phyloP scores from a whole-genome alignment of 1,140 invertebrate genomes.

The Zaprionus davidi region DNA sequence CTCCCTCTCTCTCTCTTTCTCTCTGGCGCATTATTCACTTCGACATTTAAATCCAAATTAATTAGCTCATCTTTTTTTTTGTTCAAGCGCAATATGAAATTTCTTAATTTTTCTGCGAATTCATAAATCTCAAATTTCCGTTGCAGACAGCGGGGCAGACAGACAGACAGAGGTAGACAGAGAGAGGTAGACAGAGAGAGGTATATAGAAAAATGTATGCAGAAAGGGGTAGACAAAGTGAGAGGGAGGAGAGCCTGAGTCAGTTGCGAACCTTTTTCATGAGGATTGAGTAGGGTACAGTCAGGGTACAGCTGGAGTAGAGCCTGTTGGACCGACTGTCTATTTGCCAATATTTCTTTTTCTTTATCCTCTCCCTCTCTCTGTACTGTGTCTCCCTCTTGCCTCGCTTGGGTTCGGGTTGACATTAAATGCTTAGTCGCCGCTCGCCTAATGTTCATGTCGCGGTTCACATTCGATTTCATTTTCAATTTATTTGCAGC shows the following conservation, averaged over 20 bases:
- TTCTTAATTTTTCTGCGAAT: conserved; percentile 63
- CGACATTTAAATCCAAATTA: conserved; percentile 20
- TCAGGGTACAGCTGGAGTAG: conserved; percentile 30
- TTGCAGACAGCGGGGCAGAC: conserved; percentile 27
- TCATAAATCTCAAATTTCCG: conserved; percentile 81
- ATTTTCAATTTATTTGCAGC: conserved; percentile 75
- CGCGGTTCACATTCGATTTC: conserved; percentile 80
- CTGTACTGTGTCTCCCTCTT: conserved; percentile 20
- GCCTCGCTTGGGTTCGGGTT: conserved; percentile 26
- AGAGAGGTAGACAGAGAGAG: background rate
- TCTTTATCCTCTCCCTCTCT: background rate
- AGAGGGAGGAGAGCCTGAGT: background rate
- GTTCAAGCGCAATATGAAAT: conserved; percentile 21
- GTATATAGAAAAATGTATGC: background rate
- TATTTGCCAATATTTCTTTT: conserved; percentile 65
- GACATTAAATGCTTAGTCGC: conserved; percentile 80
- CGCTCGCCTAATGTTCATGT: conserved; percentile 80
- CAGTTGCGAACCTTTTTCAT: conserved; percentile 28
- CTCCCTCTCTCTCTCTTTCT: background rate
- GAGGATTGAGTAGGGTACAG: conserved; percentile 66
- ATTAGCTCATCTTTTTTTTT: conserved; percentile 9
- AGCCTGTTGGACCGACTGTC: conserved; percentile 39
- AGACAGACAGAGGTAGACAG: background rate
- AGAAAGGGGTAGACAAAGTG: background rate
- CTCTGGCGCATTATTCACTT: background rate